phyloP scores from a whole-genome alignment of 2,113 vertebrate species.

The Neodontobutis hainanensis region DNA sequence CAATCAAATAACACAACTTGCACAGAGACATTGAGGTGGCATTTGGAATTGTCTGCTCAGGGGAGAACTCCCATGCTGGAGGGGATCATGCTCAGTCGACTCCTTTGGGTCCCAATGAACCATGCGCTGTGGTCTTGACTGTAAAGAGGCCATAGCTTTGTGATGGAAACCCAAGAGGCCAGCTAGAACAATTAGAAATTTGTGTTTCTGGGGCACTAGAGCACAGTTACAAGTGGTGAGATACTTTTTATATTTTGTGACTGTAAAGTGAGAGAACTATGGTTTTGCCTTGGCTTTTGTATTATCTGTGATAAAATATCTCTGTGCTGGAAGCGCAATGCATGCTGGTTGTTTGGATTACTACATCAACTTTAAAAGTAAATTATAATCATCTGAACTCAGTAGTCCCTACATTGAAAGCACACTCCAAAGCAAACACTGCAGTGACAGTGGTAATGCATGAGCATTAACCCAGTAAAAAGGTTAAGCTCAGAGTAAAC shows the following conservation, averaged over 20 bases:
- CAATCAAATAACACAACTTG: conserved; percentile 31
- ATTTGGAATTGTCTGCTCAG: conserved; percentile 46
- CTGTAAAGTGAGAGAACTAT: conserved; percentile 23
- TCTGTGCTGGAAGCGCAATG: conserved; percentile 9
- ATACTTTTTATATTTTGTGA: conserved; percentile 40
- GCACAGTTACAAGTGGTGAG: conserved; percentile 51
- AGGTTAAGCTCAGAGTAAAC: conserved; percentile 34
- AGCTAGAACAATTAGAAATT: conserved; percentile 73
- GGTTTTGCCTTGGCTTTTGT: conserved; percentile 38
- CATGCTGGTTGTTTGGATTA: conserved; percentile 38
- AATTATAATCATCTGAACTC: conserved; percentile 41
- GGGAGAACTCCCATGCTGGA: conserved; percentile 42
- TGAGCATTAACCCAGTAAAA: conserved; percentile 29
- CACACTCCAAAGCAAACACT: conserved; percentile 49
- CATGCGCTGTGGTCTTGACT: conserved; percentile 39
- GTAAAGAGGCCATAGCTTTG: conserved; percentile 66
- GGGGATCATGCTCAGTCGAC: conserved; percentile 40
- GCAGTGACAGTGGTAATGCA: conserved; percentile 37
- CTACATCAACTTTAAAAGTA: conserved; percentile 37
- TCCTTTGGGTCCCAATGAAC: conserved; percentile 52
- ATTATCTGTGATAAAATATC: conserved; percentile 32
- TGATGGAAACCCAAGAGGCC: conserved; percentile 60
- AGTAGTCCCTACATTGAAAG: conserved; percentile 33
- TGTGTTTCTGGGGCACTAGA: conserved; percentile 74
- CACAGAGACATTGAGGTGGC: conserved; percentile 40